A percentile compares a stretch with the other conserved stretches of the same genome.
phyloP scores from a whole-genome alignment of 1,140 invertebrate genomes.

The Drosophila obscura region DNA sequence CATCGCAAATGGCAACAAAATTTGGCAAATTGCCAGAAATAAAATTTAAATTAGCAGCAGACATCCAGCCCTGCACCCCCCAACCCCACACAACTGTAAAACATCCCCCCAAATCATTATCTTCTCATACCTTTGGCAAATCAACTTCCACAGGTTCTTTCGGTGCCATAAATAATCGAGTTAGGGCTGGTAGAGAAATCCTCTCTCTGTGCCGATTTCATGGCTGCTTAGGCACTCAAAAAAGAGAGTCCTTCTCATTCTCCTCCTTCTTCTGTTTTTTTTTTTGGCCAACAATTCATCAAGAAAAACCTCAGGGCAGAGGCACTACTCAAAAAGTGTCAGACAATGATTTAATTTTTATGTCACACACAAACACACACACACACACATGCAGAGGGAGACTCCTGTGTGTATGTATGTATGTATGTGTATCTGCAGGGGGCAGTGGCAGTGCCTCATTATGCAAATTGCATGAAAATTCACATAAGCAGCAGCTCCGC shows the following conservation, averaged over 20 bases:
- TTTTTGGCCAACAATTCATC: constrained; percentile 52
- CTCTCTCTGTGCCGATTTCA: constrained; percentile 30
- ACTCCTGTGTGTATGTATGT: too few species aligned
- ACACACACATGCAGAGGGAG: constrained; percentile 17
- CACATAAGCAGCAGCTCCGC: constrained; percentile 64
- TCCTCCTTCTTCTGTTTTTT: neutral
- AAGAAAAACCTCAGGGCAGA: constrained; percentile 39
- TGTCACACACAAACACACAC: constrained; percentile 31
- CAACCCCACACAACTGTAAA: constrained; percentile 43
- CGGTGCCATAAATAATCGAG: constrained; percentile 45
- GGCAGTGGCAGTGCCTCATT: constrained; percentile 55
- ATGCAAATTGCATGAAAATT: constrained; percentile 80
- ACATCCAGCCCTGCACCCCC: constrained; percentile 18
- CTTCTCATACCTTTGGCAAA: constrained; percentile 34
- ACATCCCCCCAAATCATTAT: constrained; percentile 45
- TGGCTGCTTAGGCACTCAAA: constrained; percentile 44
- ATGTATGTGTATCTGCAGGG: neutral
- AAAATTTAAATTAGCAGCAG: constrained; percentile 79
- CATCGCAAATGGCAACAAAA: constrained; percentile 80
- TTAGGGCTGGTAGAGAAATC: constrained; percentile 6
- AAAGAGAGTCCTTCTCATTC: constrained; percentile 22
- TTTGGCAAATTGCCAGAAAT: constrained; percentile 81
- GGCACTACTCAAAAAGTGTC: constrained; percentile 69
- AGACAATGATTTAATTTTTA: constrained; percentile 72
- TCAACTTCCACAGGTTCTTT: constrained; percentile 1